Conservation (phyloP, 2,888 invertebrate species). For the Timandra comae region DNA sequence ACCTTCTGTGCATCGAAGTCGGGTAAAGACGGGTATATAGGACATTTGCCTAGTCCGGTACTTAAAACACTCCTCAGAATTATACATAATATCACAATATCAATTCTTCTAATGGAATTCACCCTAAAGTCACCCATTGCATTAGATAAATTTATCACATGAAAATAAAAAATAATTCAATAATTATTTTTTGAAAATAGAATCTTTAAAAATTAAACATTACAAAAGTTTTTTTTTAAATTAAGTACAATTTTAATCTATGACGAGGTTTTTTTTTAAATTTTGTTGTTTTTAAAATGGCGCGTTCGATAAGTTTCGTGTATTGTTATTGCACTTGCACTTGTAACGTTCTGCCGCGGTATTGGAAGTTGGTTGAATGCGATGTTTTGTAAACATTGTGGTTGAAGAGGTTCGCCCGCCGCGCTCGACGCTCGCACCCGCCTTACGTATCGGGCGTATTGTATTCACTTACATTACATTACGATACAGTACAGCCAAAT, state of each 20-base stretch:
- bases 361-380: slow-evolving; percentile 4
- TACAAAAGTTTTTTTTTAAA: too few species aligned
- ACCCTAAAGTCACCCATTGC: slow-evolving; percentile 58
- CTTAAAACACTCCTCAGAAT: slow-evolving; percentile 38
- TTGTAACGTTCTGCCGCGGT: slow-evolving; percentile 5
- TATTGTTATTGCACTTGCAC: too few species aligned
- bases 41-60: slow-evolving; percentile 81
- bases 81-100: slow-evolving; percentile 39
- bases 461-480: too few species aligned
- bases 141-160: slow-evolving; percentile 21
- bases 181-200: too few species aligned
- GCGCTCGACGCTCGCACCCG: too few species aligned
- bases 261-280: too few species aligned
- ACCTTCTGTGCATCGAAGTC: slow-evolving; percentile 81
- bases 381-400: slow-evolving; percentile 26
- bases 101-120: slow-evolving; percentile 30
- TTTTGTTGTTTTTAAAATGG: too few species aligned
- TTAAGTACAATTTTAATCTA: too few species aligned
- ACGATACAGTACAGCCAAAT: too few species aligned
- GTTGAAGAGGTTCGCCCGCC: slow-evolving; percentile 13
- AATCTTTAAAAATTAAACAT: too few species aligned
- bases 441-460: too few species aligned
- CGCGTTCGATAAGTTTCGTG: too few species aligned
- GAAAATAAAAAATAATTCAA: slow-evolving; percentile 4
- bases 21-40: slow-evolving; percentile 79